Conservation (phyloP, 2,888 invertebrate genomes). For the Oeneis ivallda region DNA sequence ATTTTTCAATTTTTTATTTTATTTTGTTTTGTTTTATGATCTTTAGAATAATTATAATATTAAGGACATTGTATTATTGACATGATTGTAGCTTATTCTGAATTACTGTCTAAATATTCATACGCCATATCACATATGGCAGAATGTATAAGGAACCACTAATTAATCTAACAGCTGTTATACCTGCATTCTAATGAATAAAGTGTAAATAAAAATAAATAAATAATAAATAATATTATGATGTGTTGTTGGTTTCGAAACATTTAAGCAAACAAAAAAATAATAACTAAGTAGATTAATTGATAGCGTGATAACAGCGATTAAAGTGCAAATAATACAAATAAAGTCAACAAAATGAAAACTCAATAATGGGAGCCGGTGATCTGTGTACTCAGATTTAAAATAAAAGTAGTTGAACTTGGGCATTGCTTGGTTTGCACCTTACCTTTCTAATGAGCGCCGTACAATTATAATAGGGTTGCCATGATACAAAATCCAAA, state of each 20-base stretch:
- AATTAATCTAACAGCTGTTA: no score
- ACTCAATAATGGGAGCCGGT: slow-evolving; percentile 30
- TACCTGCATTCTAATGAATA: no score
- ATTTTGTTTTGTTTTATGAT: no score
- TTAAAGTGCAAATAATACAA: slow-evolving; percentile 10
- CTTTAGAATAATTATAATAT: no score
- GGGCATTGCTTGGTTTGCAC: slow-evolving; percentile 48
- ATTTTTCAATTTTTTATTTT: no score
- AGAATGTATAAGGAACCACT: no score
- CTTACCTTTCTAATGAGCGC: slow-evolving; percentile 53
- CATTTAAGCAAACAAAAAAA: neutral
- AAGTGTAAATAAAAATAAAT: no score
- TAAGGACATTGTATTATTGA: no score
- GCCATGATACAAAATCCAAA: slow-evolving; percentile 11
- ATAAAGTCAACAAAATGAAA: slow-evolving; percentile 22
- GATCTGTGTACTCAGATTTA: slow-evolving; percentile 18
- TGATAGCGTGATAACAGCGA: neutral
- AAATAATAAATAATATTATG: no score
- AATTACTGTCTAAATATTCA: no score
- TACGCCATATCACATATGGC: no score
- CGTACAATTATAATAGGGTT: slow-evolving; percentile 23
- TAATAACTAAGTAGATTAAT: neutral
- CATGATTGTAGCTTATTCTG: no score
- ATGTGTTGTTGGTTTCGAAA: neutral
- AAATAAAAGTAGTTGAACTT: slow-evolving; percentile 64